Evolutionary conservation across 2,888 invertebrate species (phyloP), one percentile per base, ranked within the genome.

Genomic region (Synergus gifuensis): DNA sequence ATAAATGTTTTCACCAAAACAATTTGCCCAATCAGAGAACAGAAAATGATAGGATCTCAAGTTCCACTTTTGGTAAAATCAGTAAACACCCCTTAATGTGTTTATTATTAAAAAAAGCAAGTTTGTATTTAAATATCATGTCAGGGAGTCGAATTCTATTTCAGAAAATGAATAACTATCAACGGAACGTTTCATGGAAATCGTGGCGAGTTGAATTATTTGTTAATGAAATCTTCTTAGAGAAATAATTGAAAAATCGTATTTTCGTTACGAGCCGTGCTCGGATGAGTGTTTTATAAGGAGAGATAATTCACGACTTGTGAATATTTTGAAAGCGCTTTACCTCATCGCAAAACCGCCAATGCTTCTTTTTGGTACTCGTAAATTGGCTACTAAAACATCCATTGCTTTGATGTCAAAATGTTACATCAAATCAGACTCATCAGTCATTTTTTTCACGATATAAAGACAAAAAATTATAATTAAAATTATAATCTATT

Each of bases 311-410:
- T 46, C 22, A 69, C 36, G 16, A 46, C 46, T 28, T 28, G 22
- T 49, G 28, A 69, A 14, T 22, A 69, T 69, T 49, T 54, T 69
- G 16, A 69, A 16, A 69, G 36, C 49, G 22, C 49, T 69, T 54
- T 54, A 49, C 49, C 49, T 69, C 28, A 54, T 54, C 28, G 16
- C n/a, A 69, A 69, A 69, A 69, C 69, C 36, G 49, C 4, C 16
- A 54, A 69, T 54, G 49, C n/a, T 69, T 54, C n/a, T n/a, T 8
- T 46, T 69, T 9, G 1, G 2, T 28, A 28, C 22, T 28, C 22
- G 49, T 69, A 54, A 69, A 69, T 69, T 69, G 36, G 49, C 69
- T 54, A 12, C 69, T 69, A 36, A 49, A 54, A 69, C 36, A 9
- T 49, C n/a, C n/a, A 0, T 69, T 28, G 9, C 28, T 69, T 69